Percentiles rank a stretch among this genome's conserved stretches.
Conservation (phyloP, 1,140 invertebrate species). For the Pinna nobilis region DNA sequence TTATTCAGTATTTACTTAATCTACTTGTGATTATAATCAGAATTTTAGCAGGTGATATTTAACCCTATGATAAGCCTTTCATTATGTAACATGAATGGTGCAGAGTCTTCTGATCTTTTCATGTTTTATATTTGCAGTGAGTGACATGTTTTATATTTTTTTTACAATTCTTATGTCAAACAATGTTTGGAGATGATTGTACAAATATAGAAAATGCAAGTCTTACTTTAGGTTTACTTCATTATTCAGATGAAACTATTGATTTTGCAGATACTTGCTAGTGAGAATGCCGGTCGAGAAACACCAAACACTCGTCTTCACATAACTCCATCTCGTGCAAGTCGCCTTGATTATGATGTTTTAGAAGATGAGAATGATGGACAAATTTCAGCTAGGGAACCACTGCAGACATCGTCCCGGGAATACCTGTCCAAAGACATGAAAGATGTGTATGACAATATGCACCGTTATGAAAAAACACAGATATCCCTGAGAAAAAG, state of each 20-base stretch:
- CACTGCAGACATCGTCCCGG: constrained; percentile 38
- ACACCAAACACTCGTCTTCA: constrained; percentile 48
- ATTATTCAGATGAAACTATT: no score
- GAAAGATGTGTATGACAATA: constrained; percentile 48
- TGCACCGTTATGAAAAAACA: constrained; percentile 48
- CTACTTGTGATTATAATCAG: no score
- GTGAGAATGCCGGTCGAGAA: constrained; percentile 51
- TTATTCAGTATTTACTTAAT: no score
- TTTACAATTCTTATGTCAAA: no score
- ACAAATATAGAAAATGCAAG: neutral
- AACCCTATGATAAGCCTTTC: no score
- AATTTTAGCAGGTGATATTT: no score
- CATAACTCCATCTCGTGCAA: constrained; percentile 51
- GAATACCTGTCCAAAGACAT: constrained; percentile 47
- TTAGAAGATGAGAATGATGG: constrained; percentile 46
- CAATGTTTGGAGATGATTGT: no score
- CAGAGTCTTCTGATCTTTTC: no score
- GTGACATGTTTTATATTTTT: no score
- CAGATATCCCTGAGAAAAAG: constrained; percentile 50
- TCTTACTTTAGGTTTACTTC: neutral
- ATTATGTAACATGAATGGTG: no score
- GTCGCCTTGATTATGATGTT: constrained; percentile 49
- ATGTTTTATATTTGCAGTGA: neutral
- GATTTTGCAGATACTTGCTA: constrained; percentile 48
- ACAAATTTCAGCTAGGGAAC: constrained; percentile 54